Evolutionary conservation across 2,888 invertebrate genomes (phyloP), one percentile per base, ranked within the genome.

Genomic region (Ormyrus pomaceus): DNA sequence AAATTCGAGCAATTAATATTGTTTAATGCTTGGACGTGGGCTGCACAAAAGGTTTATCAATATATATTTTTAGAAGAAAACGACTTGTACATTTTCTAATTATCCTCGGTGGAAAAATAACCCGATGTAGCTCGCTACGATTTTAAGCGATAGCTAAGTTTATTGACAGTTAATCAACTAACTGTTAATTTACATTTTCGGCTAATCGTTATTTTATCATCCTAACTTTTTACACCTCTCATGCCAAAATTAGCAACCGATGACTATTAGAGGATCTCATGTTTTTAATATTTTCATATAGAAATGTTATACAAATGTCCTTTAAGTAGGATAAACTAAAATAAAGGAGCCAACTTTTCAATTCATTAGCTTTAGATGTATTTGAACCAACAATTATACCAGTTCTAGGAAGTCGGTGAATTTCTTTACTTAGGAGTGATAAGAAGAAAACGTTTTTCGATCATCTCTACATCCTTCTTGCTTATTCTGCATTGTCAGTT

Each of bases 221-320:
- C 13, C 13, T 13, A 13, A 13, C 13, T 13, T 13, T 13, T 13
- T 13, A 13, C 13, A 13, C 13, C 19, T 19, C 19, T 19, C 9
- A 59, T 73, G 45, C 81, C 77, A 64, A 82, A 84, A 19, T 19
- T 48, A 8, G 81, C 56, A 13, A 82, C 69, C 58, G 83, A 71
- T 50, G 59, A 13, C 77, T 13, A 13, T 83, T 80, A 55, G 82
- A 82, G 68, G 74, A 6, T 34, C 65, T 55, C 5, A 83, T 59
- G 64, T 82, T 82, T 13, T 79, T 72, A 19, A 19, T 48, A 72
- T 19, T 10, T 70, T 56, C 46, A 84, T 82, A 9, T 19, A 5
- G 7, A 3, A 11, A 8, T 53, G 10, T 69, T 56, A 34, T 0
- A 55, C 2, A 1, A n/a, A 46, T 34, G 5, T 45, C 34, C 0